Evolutionary conservation across 2,113 vertebrate species (phyloP), one percentile per base, ranked within the genome.

Genomic region (Gnathonemus echidnorhynchus): DNA sequence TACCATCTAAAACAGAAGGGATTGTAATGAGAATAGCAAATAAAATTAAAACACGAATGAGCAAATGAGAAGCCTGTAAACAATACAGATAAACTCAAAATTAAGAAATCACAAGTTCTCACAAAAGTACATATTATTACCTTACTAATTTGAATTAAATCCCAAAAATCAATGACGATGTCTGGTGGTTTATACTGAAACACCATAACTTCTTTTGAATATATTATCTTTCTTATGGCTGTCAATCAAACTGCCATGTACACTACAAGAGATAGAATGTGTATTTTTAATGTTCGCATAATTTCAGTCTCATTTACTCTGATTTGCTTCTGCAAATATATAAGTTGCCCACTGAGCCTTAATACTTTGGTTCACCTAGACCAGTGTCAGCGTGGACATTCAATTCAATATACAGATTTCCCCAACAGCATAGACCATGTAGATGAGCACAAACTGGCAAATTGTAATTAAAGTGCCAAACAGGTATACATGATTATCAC

Each of bases 361-460:
- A 89, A 90, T 80, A 86, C 90, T 88, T 92, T 91, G 90, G 74
- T 90, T 91, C 77, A 53, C 91, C 91, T 92, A 92, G 91, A 89
- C 90, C 92, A 91, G 91, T 90, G 62, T 90, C 92, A 88, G 52
- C 24, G 5, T 88, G 80, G 52, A 74, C 74, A n/a, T 91, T 83
- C 88, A 85, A 56, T 90, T 50, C 45, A 86, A 46, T 87, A 53
- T 49, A 17, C 27, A 52, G 31, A 53, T 86, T 50, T 86, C 45
- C n/a, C 84, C 45, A 48, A 86, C 48, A 87, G 86, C 48, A 87
- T 19, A 93, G 88, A 90, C 91, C 84, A 74, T 88, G 83, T 45
- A 88, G 88, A 88, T 91, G 90, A 87, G 88, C 49, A 53, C 74
- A 83, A 56, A 91, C 53, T 89, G 45, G 89, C 87, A 88, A 66